phyloP scores from a whole-genome alignment of 2,113 vertebrate species.

The Podarcis cretensis region DNA sequence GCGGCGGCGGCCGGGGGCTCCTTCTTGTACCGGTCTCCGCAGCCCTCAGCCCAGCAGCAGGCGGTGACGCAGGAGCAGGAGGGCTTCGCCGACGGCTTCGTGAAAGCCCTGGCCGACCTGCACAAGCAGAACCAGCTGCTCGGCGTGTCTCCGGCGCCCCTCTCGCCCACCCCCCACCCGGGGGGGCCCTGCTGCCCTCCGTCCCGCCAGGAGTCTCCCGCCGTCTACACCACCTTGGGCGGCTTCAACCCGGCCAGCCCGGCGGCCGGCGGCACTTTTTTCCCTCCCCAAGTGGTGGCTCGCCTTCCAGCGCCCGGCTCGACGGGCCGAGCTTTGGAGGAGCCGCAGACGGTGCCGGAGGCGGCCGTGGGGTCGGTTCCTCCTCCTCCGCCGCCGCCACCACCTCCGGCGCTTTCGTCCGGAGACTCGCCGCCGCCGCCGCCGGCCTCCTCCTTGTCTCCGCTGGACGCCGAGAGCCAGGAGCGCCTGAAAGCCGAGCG shows the following conservation, averaged over 20 bases:
- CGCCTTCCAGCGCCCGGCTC: conserved; percentile 53
- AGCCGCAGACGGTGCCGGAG: conserved; percentile 78
- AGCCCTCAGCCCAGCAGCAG: not conserved
- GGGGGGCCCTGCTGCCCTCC: conserved; percentile 75
- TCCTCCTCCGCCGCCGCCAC: not conserved
- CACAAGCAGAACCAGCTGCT: conserved; percentile 82
- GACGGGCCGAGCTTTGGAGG: conserved; percentile 62
- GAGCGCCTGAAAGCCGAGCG: conserved; percentile 82
- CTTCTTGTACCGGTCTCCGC: conserved; percentile 69
- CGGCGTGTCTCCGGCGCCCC: conserved; percentile 74
- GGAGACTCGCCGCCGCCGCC: conserved; percentile 61
- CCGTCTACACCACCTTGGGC: conserved; percentile 76
- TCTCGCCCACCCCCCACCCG: conserved; percentile 68
- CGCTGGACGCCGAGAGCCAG: conserved; percentile 79
- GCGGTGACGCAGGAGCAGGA: conserved; percentile 78
- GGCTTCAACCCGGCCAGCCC: conserved; percentile 70
- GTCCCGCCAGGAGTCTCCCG: conserved; percentile 56
- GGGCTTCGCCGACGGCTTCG: conserved; percentile 79
- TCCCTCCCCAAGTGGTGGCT: conserved; percentile 6
- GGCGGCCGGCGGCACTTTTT: conserved; percentile 13
- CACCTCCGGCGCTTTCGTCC: conserved; percentile 18
- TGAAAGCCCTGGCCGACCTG: conserved; percentile 79
- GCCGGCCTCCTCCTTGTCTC: conserved; percentile 77
- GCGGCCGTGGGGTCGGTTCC: conserved; percentile 49
- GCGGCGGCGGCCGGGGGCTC: conserved; percentile 61